phyloP scores from a whole-genome alignment of 2,113 vertebrate genomes.

The Fukomys damarensis region DNA sequence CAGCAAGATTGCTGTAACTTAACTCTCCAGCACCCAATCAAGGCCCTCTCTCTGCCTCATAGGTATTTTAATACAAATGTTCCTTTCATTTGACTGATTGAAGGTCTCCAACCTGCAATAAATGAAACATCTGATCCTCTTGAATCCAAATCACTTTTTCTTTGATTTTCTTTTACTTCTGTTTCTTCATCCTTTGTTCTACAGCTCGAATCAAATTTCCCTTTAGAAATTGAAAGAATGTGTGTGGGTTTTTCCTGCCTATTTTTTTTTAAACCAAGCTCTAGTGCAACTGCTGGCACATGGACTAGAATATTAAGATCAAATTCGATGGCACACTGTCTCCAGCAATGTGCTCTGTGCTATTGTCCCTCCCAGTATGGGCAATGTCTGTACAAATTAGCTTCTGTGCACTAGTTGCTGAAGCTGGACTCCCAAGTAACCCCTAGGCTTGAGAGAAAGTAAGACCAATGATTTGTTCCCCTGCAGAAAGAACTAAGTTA shows the following conservation, averaged over 20 bases:
- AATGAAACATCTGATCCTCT: constrained; percentile 98
- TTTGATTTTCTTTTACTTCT: constrained; percentile 94
- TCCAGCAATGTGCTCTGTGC: constrained; percentile 74
- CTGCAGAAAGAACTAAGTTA: not conserved
- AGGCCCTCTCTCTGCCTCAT: constrained; percentile 89
- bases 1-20: constrained; percentile 89
- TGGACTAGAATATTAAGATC: constrained; percentile 85
- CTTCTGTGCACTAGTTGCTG: constrained; percentile 78
- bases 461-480: not conserved
- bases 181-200: constrained; percentile 93
- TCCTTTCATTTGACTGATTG: constrained; percentile 95
- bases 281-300: constrained; percentile 82
- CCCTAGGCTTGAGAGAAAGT: constrained; percentile 72
- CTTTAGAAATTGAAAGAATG: constrained; percentile 91
- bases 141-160: constrained; percentile 94
- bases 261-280: constrained; percentile 78
- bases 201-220: constrained; percentile 91
- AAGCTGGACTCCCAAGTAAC: constrained; percentile 79
- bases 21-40: constrained; percentile 87
- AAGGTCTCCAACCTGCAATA: constrained; percentile 94
- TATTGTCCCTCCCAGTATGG: constrained; percentile 62
- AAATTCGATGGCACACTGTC: constrained; percentile 82
- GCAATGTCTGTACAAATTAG: constrained; percentile 82
- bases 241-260: constrained; percentile 84
- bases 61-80: constrained; percentile 93